phyloP scores from a whole-genome alignment of 2,797 vertebrate species.

The Setipinna tenuifilis region DNA sequence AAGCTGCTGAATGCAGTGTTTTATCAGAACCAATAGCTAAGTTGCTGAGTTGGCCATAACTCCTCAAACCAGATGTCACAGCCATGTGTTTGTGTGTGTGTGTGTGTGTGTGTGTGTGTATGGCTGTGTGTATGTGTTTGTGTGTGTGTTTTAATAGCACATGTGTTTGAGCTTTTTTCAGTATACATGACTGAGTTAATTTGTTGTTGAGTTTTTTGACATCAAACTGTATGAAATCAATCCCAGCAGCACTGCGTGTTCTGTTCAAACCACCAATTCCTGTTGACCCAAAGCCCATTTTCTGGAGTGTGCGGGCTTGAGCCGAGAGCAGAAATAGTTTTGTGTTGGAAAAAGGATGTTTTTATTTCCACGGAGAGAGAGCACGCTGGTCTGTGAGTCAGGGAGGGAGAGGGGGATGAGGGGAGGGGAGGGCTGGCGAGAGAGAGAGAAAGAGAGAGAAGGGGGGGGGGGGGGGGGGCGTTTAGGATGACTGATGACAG shows the following conservation, averaged over 20 bases:
- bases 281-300: slow-evolving; percentile 27
- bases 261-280: slow-evolving; percentile 28
- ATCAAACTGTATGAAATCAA: background rate
- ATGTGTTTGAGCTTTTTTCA: slow-evolving; percentile 1
- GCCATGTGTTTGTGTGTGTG: background rate
- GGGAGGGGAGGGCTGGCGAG: background rate
- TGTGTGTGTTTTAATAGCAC: background rate
- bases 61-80: background rate
- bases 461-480: background rate
- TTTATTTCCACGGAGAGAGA: slow-evolving; percentile 45
- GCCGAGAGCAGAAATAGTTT: slow-evolving; percentile 39
- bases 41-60: background rate
- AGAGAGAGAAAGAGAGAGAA: background rate
- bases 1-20: background rate
- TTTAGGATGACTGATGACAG: slow-evolving; percentile 44
- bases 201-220: slow-evolving; percentile 6
- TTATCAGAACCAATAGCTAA: background rate
- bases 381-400: slow-evolving; percentile 20
- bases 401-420: slow-evolving; percentile 22
- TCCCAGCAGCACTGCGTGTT: slow-evolving; percentile 6
- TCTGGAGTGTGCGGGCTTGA: slow-evolving; percentile 11
- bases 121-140: background rate
- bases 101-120: background rate
- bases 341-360: slow-evolving; percentile 53
- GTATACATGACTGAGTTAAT: background rate